These are phyloP conservation scores for Crocuta crocuta DNA, from an alignment of 2,113 vertebrate genomes.

Conservation along the genomic window DNA sequence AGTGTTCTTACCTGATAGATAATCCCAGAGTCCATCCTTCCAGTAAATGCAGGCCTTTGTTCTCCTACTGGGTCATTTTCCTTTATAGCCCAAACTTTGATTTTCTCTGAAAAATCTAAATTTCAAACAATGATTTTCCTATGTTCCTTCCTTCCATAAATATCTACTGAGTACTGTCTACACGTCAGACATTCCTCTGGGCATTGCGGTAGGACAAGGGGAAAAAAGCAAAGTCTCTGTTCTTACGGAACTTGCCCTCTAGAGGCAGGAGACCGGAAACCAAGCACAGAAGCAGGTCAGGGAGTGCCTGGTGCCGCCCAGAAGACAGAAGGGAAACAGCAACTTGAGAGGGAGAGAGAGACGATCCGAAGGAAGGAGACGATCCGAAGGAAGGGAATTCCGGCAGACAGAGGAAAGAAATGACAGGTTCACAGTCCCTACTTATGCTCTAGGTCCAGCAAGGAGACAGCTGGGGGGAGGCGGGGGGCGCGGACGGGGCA, in stretches of 20 bases:
- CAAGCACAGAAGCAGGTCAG: neutral
- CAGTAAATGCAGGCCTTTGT: neutral
- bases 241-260: neutral
- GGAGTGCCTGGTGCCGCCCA: neutral
- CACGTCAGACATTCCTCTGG: neutral
- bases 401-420: too few relatives aligned
- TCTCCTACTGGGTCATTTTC: neutral
- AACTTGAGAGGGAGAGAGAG: neutral
- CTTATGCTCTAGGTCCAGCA: neutral
- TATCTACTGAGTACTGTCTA: neutral
- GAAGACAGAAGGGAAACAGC: neutral
- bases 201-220: neutral
- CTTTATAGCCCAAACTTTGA: neutral
- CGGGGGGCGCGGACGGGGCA: too few relatives aligned
- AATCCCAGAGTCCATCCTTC: neutral
- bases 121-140: neutral
- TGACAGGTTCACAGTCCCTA: neutral
- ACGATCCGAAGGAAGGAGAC: neutral
- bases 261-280: neutral
- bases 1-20: neutral
- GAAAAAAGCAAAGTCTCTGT: neutral
- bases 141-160: neutral
- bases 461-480: neutral
- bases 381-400: neutral
- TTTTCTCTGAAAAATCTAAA: neutral